These are phyloP conservation scores for Anthopleura xanthogrammica DNA, from an alignment of 92 coral and sea anemone species.

Conservation along the genomic window DNA sequence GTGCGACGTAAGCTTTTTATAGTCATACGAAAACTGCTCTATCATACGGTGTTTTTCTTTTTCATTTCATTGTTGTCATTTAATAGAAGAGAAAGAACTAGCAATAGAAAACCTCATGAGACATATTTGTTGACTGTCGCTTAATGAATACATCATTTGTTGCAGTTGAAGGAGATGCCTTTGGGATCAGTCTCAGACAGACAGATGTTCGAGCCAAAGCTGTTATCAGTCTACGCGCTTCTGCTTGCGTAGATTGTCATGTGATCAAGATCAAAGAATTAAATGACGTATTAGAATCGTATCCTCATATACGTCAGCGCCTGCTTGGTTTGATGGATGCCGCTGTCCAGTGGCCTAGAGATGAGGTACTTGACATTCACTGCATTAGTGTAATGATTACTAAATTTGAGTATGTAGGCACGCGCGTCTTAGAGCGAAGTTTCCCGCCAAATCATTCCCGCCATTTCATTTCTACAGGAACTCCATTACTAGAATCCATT, in stretches of 20 bases:
- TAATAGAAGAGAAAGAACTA: too few relatives aligned
- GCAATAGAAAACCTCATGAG: too few relatives aligned
- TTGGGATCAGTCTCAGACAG: conserved; percentile 73
- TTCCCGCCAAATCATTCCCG: too few relatives aligned
- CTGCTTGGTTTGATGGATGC: conserved; percentile 64
- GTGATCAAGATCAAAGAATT: conserved; percentile 80
- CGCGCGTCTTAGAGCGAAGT: too few relatives aligned
- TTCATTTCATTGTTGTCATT: too few relatives aligned
- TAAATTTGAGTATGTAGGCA: too few relatives aligned
- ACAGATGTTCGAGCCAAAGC: conserved; percentile 58
- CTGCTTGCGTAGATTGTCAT: conserved; percentile 91
- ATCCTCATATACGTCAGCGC: conserved; percentile 54
- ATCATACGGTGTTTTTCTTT: too few relatives aligned
- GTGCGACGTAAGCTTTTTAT: too few relatives aligned
- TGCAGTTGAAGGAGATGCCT: conserved; percentile 95
- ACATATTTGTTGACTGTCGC: too few relatives aligned
- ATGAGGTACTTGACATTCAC: conserved; percentile 22
- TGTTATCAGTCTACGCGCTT: conserved; percentile 74
- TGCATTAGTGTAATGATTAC: background rate
- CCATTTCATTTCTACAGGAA: too few relatives aligned
- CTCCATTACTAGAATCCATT: too few relatives aligned
- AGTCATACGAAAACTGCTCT: too few relatives aligned
- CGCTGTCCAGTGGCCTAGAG: conserved; percentile 48
- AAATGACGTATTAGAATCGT: conserved; percentile 63
- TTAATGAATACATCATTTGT: background rate